These are phyloP conservation scores for Anguilla anguilla DNA, from an alignment of 2,797 vertebrate species.

Conservation along the genomic window DNA sequence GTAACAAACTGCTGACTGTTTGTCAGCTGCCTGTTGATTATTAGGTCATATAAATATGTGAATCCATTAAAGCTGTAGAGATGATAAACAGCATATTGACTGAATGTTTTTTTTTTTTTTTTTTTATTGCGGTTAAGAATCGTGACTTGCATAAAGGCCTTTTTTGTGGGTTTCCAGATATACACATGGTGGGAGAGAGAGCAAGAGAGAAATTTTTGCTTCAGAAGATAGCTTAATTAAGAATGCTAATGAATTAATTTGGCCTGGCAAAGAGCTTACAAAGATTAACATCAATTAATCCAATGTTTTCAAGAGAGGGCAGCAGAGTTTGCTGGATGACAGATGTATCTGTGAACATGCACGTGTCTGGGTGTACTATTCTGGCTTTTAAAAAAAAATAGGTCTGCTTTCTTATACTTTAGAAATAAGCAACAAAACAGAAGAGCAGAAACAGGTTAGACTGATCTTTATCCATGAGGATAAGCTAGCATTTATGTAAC, in stretches of 20 bases:
- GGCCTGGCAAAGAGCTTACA: constrained; percentile 25
- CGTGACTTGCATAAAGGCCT: constrained; percentile 7
- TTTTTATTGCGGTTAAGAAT: neutral
- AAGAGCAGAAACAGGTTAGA: neutral
- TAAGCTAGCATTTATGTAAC: neutral
- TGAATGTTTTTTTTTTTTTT: neutral
- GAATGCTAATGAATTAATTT: constrained; percentile 32
- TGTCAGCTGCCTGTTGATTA: constrained; percentile 6
- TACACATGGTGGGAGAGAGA: constrained; percentile 33
- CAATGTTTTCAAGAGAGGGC: constrained; percentile 17
- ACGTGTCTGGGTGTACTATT: neutral
- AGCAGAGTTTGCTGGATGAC: constrained; percentile 5
- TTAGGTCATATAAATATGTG: neutral
- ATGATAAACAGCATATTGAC: neutral
- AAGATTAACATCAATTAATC: constrained; percentile 40
- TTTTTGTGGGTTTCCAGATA: constrained; percentile 15
- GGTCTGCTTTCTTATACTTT: neutral
- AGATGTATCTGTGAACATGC: constrained; percentile 18
- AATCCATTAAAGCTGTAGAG: neutral
- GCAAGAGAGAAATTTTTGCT: constrained; percentile 23
- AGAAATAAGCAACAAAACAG: neutral
- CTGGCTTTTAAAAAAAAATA: neutral
- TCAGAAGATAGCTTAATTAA: constrained; percentile 44
- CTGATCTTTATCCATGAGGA: neutral
- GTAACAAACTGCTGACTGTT: neutral